These are phyloP conservation scores for Seriola dumerili DNA, from an alignment of 2,113 vertebrate genomes.

Conservation along the genomic window DNA sequence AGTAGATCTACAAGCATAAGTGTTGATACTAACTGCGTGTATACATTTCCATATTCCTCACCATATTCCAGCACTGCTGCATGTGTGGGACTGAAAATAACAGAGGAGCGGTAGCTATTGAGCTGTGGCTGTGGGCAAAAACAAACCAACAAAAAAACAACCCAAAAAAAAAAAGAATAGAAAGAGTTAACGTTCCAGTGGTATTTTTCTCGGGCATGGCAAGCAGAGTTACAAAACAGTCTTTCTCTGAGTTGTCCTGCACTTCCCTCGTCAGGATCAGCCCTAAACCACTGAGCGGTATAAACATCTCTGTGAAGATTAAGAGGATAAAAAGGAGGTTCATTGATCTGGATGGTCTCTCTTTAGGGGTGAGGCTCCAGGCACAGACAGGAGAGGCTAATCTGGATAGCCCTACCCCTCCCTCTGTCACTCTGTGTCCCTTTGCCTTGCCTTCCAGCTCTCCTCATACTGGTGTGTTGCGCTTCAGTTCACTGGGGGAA, in stretches of 20 bases:
- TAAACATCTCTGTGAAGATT: slow-evolving; percentile 49
- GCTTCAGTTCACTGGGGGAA: slow-evolving; percentile 79
- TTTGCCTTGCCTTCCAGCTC: slow-evolving; percentile 9
- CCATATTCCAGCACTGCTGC: slow-evolving; percentile 61
- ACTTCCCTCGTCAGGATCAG: slow-evolving; percentile 32
- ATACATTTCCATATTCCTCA: slow-evolving; percentile 32
- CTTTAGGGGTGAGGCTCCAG: slow-evolving; percentile 51
- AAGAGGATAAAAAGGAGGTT: slow-evolving; percentile 53
- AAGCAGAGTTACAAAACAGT: slow-evolving; percentile 49
- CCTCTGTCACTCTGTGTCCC: slow-evolving; percentile 31
- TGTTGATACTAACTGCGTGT: slow-evolving; percentile 46
- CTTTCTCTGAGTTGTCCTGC: slow-evolving; percentile 53
- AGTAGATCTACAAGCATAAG: slow-evolving; percentile 63
- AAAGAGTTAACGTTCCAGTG: slow-evolving; percentile 37
- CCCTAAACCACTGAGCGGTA: slow-evolving; percentile 40
- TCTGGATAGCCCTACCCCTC: slow-evolving; percentile 54
- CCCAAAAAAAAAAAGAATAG: slow-evolving; percentile 23
- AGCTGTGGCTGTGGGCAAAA: slow-evolving; percentile 47
- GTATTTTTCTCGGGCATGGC: slow-evolving; percentile 7
- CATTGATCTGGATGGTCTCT: slow-evolving; percentile 29
- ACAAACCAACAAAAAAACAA: slow-evolving; percentile 35
- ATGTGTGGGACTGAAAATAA: slow-evolving; percentile 42
- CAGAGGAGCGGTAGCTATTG: slow-evolving; percentile 43
- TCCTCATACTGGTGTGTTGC: slow-evolving; percentile 72
- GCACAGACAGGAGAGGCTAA: slow-evolving; percentile 67